phyloP scores from a whole-genome alignment of 1,140 invertebrate genomes.

The Oreohelix idahoensis region DNA sequence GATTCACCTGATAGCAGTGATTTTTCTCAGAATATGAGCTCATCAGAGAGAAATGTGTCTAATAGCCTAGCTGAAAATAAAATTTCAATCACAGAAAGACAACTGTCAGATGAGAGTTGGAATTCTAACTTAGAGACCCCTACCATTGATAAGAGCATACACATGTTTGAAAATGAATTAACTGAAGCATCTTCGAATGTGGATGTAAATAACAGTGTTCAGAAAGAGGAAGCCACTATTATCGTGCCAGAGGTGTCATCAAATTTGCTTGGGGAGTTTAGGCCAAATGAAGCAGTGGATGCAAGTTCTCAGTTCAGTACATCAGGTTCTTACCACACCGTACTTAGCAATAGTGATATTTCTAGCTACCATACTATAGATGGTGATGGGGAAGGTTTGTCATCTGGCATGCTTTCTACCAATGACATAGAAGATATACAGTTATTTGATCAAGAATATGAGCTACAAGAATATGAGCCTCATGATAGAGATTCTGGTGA shows the following conservation, averaged over 20 bases:
- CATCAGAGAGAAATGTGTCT: neutral
- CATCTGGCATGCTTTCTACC: neutral
- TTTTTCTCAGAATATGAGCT: neutral
- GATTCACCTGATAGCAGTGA: neutral
- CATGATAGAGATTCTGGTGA: neutral
- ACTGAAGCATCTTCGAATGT: neutral
- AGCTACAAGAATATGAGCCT: neutral
- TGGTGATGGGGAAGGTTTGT: neutral
- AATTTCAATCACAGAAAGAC: neutral
- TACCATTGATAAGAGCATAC: neutral
- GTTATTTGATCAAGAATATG: neutral
- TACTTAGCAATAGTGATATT: neutral
- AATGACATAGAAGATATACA: neutral
- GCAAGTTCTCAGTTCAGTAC: neutral
- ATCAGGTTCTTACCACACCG: neutral
- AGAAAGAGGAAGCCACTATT: neutral
- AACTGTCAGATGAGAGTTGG: constrained; percentile 1
- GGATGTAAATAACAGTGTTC: neutral
- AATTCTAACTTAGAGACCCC: neutral
- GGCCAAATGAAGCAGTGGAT: neutral
- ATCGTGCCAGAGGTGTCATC: neutral
- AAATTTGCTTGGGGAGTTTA: neutral
- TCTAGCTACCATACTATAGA: neutral
- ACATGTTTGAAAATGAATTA: neutral
- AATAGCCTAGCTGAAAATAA: neutral